These are phyloP conservation scores for Batillaria attramentaria DNA, from an alignment of 1,140 invertebrate genomes.

Conservation along the genomic window DNA sequence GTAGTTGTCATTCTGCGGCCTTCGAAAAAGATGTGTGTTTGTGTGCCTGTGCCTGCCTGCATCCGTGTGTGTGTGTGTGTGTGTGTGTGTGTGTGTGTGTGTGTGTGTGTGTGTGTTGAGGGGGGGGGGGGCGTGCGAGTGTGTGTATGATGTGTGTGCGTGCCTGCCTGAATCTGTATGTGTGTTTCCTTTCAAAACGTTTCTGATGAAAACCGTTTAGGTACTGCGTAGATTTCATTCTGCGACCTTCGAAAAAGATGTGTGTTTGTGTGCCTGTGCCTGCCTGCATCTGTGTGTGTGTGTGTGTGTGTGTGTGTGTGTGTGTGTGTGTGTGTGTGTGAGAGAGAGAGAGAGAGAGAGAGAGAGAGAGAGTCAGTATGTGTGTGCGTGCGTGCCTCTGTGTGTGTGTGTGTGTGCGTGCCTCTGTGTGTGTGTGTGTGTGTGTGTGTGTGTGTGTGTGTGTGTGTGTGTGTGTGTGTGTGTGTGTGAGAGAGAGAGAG, in stretches of 20 bases:
- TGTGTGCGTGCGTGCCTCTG: not conserved
- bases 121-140: not conserved
- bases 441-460: conserved; percentile 1
- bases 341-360: no score
- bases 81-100: conserved; percentile 13
- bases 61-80: conserved; percentile 4
- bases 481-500: no score
- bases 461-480: not conserved
- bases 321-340: not conserved
- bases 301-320: not conserved
- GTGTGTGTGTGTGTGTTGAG: conserved; percentile 5
- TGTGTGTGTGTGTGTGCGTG: not conserved
- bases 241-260: not conserved
- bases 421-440: not conserved
- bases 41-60: not conserved
- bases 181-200: not conserved
- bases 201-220: no score
- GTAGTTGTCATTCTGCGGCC: no score
- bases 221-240: not conserved
- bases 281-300: not conserved
- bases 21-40: no score
- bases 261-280: not conserved
- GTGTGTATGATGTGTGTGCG: conserved; percentile 4
- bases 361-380: not conserved
- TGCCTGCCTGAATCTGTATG: not conserved